Evolutionary conservation across 2,797 vertebrate species (phyloP), one percentile per base, ranked within the genome.

Genomic region (Atherinosoma microstoma): DNA sequence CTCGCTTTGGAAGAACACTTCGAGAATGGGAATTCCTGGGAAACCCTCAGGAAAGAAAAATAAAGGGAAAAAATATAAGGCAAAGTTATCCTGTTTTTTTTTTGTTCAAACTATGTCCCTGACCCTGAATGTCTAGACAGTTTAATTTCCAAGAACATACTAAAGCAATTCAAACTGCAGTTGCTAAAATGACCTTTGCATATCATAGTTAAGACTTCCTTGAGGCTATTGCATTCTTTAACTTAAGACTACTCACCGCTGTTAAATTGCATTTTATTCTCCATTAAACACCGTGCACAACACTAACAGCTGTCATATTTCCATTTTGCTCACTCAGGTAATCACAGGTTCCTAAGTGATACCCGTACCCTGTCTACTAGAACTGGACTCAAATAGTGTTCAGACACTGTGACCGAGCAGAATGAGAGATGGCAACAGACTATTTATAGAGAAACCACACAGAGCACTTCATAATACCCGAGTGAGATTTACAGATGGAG

Each of bases 291-390:
- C 67, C 76, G 47, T 73, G 74, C 75, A 71, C 67, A 67, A 75
- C 73, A 84, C 81, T 84, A 90, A 70, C 68, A 66, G 36, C 70
- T 70, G 73, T 82, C 85, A 76, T 66, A 67, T 84, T 82, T 73
- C 38, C 45, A 88, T 87, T 73, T 77, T 67, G 70, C 64, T 85
- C 79, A 83, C 35, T 2, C 59, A 20, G 53, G 34, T 68, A 75
- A 85, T 82, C 59, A 62, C 68, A 54, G 71, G 45, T 73, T 75
- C 53, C 65, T 54, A 18, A 8, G 69, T 75, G 72, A 77, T 58
- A 34, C 78, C 76, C 24, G n/a, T 51, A 64, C 42, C 69, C 35
- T 8, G 42, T 53, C 60, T 16, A 32, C 58, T 68, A 73, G 38
- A 64, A 18, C 60, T n/a, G 58, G 56, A 29, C 62, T 57, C 70